phyloP scores from a whole-genome alignment of 2,888 invertebrate genomes.

The Bombylius discolor region DNA sequence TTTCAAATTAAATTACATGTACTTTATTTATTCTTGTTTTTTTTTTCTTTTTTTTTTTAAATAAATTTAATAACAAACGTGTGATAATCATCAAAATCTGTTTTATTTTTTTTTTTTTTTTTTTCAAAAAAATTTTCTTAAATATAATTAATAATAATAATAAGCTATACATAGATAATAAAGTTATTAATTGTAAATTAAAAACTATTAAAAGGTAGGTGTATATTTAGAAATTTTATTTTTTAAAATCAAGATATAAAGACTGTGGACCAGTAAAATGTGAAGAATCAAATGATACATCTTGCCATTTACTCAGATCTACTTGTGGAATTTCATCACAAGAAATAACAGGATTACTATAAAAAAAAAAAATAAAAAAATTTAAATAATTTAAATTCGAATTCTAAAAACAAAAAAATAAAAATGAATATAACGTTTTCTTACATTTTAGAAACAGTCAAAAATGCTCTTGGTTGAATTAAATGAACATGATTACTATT shows the following conservation, averaged over 20 bases:
- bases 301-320: conserved; percentile 50
- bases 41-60: too few relatives aligned
- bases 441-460: conserved; percentile 47
- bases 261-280: neutral
- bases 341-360: conserved; percentile 47
- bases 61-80: too few relatives aligned
- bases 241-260: neutral
- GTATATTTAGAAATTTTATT: neutral
- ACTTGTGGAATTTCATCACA: conserved; percentile 46
- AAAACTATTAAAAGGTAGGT: too few relatives aligned
- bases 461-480: conserved; percentile 57
- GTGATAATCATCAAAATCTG: too few relatives aligned
- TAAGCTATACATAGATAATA: too few relatives aligned
- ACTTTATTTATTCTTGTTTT: too few relatives aligned
- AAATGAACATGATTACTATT: conserved; percentile 55
- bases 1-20: too few relatives aligned
- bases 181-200: too few relatives aligned
- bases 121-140: too few relatives aligned
- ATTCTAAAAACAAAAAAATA: neutral
- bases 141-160: too few relatives aligned
- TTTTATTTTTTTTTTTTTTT: too few relatives aligned
- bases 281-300: conserved; percentile 17
- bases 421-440: neutral
- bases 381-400: neutral
- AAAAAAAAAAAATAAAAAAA: conserved; percentile 20